phyloP scores from a whole-genome alignment of 2,797 vertebrate species.

The Sebastes minor region DNA sequence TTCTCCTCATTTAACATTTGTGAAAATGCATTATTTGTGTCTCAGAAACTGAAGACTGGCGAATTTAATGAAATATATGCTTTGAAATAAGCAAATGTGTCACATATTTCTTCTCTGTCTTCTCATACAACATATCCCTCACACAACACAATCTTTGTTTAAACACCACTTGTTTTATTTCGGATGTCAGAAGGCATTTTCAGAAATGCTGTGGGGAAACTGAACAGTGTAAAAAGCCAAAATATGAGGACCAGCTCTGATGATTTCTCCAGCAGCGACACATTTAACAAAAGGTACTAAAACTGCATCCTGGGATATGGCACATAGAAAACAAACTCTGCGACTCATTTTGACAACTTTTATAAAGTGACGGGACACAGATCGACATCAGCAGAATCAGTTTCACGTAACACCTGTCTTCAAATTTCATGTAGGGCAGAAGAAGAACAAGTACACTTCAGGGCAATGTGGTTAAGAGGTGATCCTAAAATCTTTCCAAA shows the following conservation, averaged over 20 bases:
- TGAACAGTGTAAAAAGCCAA: conserved; percentile 71
- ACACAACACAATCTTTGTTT: neutral
- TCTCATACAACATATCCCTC: neutral
- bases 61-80: conserved; percentile 48
- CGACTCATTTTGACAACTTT: neutral
- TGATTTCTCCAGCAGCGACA: conserved; percentile 46
- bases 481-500: neutral
- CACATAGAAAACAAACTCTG: conserved; percentile 49
- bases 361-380: neutral
- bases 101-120: neutral
- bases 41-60: conserved; percentile 15
- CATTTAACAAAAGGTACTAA: conserved; percentile 26
- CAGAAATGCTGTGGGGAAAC: conserved; percentile 62
- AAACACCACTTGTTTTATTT: conserved; percentile 73
- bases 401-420: neutral
- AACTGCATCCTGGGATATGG: conserved; percentile 61
- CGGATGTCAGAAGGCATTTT: conserved; percentile 61
- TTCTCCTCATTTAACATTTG: conserved; percentile 19
- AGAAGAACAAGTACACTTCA: neutral
- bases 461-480: neutral
- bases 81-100: conserved; percentile 38
- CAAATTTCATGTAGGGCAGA: neutral
- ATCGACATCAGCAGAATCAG: neutral
- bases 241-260: conserved; percentile 61
- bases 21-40: conserved; percentile 23